Base-by-base conservation (phyloP, 2,113 vertebrate genomes). In the Sapayoa aenigma region DNA sequence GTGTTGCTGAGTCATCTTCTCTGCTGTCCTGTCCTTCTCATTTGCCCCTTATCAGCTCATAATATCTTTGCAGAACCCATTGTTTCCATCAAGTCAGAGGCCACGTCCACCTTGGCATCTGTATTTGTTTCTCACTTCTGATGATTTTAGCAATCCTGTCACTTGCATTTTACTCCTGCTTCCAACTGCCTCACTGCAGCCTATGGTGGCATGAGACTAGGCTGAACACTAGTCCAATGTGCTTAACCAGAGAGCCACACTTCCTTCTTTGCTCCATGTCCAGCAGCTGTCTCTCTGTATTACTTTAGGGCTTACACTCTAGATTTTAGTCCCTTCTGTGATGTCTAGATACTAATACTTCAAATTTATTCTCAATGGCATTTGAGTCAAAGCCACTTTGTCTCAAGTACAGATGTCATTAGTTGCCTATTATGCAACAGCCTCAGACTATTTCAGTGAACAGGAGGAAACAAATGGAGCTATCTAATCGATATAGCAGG, bases 401-500 rank as follows among this genome's bases (percentile, higher is more conserved):
- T 62, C 35, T 77, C 63, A 63, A 94, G 55, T 52, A 74, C 60
- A 86, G 67, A 47, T 81, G 75, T 44, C 67, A 47, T 88, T 59
- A 88, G 42, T 50, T 94, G 63, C 37, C 82, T 55, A 18, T 31
- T 76, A 69, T 52, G 60, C 55, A 90, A 66, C 35, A 79, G 49
- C n/a, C 76, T 79, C 62, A 37, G 87, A 87, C 22, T 72, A 33
- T 81, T 89, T 92, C 2, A 2, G 47, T 39, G 52, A 91, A 80
- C 13, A 52, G 8, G 6, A 31, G n/a, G 49, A 89, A 94, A 88
- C 58, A 93, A 94, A 89, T 82, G 30, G 30, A 89, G 53, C 44
- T 84, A 75, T 72, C 84, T 76, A 87, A 91, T 93, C 92, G 84
- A 78, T 91, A 71, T 7, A 94, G 53, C 49, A 84, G 71, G 28